Conservation (phyloP, 1,140 invertebrate genomes). For the Bombus fervidus region DNA sequence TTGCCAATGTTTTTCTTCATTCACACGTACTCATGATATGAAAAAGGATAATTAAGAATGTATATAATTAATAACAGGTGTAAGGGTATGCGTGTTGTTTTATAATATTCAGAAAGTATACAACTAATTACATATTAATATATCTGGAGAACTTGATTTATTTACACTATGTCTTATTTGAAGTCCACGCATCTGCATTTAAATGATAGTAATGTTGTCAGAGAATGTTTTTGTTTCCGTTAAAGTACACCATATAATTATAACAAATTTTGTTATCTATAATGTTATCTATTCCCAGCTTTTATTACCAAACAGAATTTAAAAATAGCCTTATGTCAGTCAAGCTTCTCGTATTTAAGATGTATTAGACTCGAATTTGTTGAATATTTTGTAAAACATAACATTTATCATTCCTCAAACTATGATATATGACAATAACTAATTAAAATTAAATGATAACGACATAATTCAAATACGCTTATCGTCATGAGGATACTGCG, state of each 20-base stretch:
- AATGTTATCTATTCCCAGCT: slow-evolving; percentile 3
- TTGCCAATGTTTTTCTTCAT: slow-evolving; percentile 46
- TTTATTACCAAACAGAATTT: slow-evolving; percentile 34
- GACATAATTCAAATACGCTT: slow-evolving; percentile 60
- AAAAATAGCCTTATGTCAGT: slow-evolving; percentile 28
- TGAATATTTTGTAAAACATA: slow-evolving; percentile 18
- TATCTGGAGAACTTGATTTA: slow-evolving; percentile 15
- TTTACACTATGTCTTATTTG: slow-evolving; percentile 25
- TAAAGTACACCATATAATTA: not conserved
- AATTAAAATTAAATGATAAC: slow-evolving; percentile 30
- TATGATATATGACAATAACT: slow-evolving; percentile 13
- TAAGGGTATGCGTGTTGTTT: slow-evolving; percentile 21
- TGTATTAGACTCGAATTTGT: not conserved
- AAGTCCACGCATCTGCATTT: not conserved
- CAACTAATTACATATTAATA: not conserved
- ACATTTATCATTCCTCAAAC: slow-evolving; percentile 9
- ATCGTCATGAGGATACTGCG: slow-evolving; percentile 53
- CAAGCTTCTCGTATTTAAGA: slow-evolving; percentile 19
- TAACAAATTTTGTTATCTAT: slow-evolving; percentile 25
- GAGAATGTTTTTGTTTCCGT: slow-evolving; percentile 19
- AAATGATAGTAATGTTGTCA: slow-evolving; percentile 19
- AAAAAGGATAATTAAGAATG: slow-evolving; percentile 20
- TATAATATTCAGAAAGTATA: slow-evolving; percentile 2
- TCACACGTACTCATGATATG: slow-evolving; percentile 14
- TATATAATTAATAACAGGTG: slow-evolving; percentile 33